phyloP scores from a whole-genome alignment of 2,797 vertebrate genomes.

The Enteromius viviparus region DNA sequence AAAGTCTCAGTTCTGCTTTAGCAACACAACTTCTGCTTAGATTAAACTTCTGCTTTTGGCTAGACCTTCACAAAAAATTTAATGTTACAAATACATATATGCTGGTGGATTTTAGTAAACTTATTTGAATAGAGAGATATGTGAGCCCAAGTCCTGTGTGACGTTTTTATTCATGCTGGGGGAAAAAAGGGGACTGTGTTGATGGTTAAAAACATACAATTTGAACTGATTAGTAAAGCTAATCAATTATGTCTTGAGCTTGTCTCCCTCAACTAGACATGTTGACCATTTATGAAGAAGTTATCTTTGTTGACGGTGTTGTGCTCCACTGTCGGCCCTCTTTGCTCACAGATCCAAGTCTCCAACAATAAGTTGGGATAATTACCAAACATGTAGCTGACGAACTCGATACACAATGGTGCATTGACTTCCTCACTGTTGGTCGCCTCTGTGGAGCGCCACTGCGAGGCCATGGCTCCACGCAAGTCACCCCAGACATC shows the following conservation, averaged over 20 bases:
- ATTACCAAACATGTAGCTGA: conserved; percentile 81
- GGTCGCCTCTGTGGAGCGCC: conserved; percentile 75
- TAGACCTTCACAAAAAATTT: not conserved
- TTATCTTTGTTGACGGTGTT: conserved; percentile 76
- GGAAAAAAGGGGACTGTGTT: not conserved
- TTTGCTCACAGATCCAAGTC: conserved; percentile 70
- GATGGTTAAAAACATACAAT: not conserved
- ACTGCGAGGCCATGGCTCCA: conserved; percentile 61
- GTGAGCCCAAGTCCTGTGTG: not conserved
- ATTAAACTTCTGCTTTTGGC: not conserved
- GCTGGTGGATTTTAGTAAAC: not conserved
- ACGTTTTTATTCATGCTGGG: not conserved
- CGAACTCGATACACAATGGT: conserved; percentile 78
- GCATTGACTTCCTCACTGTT: conserved; percentile 85
- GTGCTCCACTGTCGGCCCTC: conserved; percentile 67
- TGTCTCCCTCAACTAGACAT: conserved; percentile 66
- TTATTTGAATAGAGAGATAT: not conserved
- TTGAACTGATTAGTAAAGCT: not conserved
- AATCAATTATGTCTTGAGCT: conserved; percentile 25
- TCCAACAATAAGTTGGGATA: conserved; percentile 75
- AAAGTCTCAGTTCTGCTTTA: not conserved
- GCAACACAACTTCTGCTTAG: not conserved
- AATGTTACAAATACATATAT: not conserved
- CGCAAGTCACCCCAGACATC: conserved; percentile 71
- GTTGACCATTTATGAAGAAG: conserved; percentile 65